Evolutionary conservation across 2,113 vertebrate genomes (phyloP).

Genomic region (Recurvirostra avosetta): DNA sequence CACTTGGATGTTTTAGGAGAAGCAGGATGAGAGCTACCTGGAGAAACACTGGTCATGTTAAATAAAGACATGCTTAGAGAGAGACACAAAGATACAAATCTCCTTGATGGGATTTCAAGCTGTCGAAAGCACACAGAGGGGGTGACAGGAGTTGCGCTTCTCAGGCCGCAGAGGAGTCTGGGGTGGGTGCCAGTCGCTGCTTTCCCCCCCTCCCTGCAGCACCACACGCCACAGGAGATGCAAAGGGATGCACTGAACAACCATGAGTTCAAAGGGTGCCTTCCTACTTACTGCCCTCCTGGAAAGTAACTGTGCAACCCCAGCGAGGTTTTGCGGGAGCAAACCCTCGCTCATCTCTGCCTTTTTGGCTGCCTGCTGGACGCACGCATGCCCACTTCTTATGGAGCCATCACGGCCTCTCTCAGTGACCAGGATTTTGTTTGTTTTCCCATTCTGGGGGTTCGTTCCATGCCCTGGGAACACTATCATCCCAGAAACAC

Average conservation of each 20-base stretch:
- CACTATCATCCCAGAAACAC: not conserved
- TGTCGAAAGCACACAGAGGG: not conserved
- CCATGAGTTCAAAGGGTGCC: not conserved
- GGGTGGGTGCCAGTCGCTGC: not conserved
- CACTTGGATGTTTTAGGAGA: rapidly evolving
- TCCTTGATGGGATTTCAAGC: not conserved
- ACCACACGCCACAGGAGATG: rapidly evolving
- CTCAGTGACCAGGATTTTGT: rapidly evolving
- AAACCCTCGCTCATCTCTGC: not conserved
- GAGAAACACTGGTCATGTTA: not conserved
- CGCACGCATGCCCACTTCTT: rapidly evolving
- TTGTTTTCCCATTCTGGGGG: not conserved
- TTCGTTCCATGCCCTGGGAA: not conserved
- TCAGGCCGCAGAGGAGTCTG: not conserved
- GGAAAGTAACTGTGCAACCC: not conserved
- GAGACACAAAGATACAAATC: rapidly evolving
- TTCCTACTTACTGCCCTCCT: not conserved
- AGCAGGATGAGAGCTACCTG: not conserved
- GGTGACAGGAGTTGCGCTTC: not conserved
- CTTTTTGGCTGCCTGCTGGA: not conserved
- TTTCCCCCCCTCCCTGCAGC: not conserved
- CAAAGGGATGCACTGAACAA: not conserved
- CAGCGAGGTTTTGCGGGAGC: not conserved
- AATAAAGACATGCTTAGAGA: not conserved
- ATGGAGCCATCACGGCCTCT: not conserved